phyloP scores from a whole-genome alignment of 1,140 invertebrate species.

The Stratiolaelaps scimitus region DNA sequence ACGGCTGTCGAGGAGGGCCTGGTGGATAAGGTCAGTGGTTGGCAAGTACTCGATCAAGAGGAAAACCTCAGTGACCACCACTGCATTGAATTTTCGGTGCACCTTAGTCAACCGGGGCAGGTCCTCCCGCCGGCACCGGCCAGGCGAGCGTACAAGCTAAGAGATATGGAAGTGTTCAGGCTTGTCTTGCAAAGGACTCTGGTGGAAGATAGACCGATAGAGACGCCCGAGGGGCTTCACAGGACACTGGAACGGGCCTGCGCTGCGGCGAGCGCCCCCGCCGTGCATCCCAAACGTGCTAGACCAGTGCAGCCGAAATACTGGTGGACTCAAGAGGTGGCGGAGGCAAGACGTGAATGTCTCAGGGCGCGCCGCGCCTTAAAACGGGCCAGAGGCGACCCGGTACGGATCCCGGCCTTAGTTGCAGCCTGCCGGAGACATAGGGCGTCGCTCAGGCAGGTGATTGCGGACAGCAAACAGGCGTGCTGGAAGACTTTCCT shows the following conservation, averaged over 20 bases:
- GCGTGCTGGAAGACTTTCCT: not conserved
- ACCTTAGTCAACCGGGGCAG: too few relatives aligned
- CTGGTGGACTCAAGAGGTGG: constrained; percentile 3
- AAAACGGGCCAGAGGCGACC: not conserved
- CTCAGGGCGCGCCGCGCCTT: not conserved
- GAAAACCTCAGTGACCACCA: too few relatives aligned
- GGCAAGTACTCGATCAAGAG: not conserved
- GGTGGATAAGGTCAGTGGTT: not conserved
- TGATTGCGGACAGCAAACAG: not conserved
- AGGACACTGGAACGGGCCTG: too few relatives aligned
- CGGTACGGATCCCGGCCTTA: not conserved
- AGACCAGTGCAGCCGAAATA: constrained; percentile 2
- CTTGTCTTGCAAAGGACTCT: too few relatives aligned
- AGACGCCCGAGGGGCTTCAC: too few relatives aligned
- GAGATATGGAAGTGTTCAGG: not conserved
- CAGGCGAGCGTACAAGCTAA: not conserved
- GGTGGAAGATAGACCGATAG: too few relatives aligned
- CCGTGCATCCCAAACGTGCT: too few relatives aligned
- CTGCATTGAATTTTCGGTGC: too few relatives aligned
- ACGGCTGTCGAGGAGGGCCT: too few relatives aligned
- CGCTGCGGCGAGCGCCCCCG: too few relatives aligned
- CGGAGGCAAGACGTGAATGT: not conserved
- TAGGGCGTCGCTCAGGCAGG: not conserved
- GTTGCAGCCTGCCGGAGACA: not conserved
- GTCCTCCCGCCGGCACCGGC: not conserved